Base-by-base conservation (phyloP, 2,888 invertebrate species). In the Athrips mouffetella region DNA sequence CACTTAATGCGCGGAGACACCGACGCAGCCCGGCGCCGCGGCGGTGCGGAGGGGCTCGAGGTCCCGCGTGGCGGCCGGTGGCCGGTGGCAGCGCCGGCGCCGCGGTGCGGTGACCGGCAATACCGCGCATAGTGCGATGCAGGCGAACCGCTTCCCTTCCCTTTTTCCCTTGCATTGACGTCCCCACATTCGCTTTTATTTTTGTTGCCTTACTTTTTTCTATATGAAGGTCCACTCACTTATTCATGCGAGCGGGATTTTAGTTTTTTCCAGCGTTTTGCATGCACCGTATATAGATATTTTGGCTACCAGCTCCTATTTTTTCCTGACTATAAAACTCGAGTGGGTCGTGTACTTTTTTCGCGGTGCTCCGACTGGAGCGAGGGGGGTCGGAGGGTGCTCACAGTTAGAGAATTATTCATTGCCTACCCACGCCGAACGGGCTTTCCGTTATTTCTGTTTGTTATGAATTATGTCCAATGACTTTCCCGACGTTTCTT, bases 381-480 rank as follows among this genome's bases (percentile, higher is more conserved):
- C 56, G 52, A 60, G 62, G 59, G 64, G 67, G 70, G 67, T 74
- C 67, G 71, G 74, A 72, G 84, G 84, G 82, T 76, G 85, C 83
- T 81, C 83, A 81, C 85, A 81, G 86, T 86, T 85, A 84, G 83
- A 80, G 83, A 87, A 87, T 87, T 87, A 88, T 88, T 87, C 87
- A 88, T 88, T 86, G 87, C 87, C 86, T 77, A 81, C 87, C 87
- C 84, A 72, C 80, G 77, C 84, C 82, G 79, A 85, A 85, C 82
- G 73, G 80, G 82, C 81, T 81, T 84, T 80, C 83, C 82, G 83
- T 86, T 87, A 88, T 86, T 87, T 86, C 78, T 86, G 84, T 85
- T 86, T 86, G 87, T 85, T 87, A 87, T 87, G 85, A 87, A 86
- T 86, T 86, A 88, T 87, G 79, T 82, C 82, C 82, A 81, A 85